Base-by-base conservation (phyloP, 1,140 invertebrate species). In the Centruroides sculpturatus region DNA sequence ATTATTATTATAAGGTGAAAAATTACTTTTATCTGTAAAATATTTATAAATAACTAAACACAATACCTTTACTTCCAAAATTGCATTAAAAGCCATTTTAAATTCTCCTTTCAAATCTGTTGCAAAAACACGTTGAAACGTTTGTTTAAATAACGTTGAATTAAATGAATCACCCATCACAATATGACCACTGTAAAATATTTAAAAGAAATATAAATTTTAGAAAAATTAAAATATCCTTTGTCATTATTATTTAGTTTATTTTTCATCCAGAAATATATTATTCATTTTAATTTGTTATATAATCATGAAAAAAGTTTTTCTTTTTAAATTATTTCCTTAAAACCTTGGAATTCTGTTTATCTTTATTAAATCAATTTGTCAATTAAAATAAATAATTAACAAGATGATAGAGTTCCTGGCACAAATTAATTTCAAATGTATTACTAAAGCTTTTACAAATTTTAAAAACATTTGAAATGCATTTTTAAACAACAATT, bases 141-240 rank as follows among this genome's bases (percentile, higher is more conserved):
- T 98, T 78, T 99, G 95, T 73, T 98, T 98, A 76, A 99, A 99
- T 1, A 99, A 77, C 0, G 92, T 92, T 0, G 96, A 98, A 76
- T 98, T 96, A 72, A 99, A 99, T 0, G 94, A 97, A 74, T 99
- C 97, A 13, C 93, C 95, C 90, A 99, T 96, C 10, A 99, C 92
- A 88, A 99, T 97, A 71, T 98, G 92, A 10, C 97, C 96, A 53
- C 89, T 88, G 73, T 68, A 81, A 78, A 61, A 63, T 61, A 68
- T 59, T 35, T 47, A 64, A 63, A 60, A 47, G 11, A 64, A 7
- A 23, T 23, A n/a, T n/a, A n/a, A n/a, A n/a, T n/a, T n/a, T n/a
- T n/a, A n/a, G n/a, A n/a, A n/a, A n/a, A n/a, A n/a, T n/a, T n/a
- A n/a, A n/a, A n/a, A n/a, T n/a, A n/a, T n/a, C n/a, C n/a, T n/a